These are phyloP conservation scores for Nematopogon swammerdamellus DNA, from an alignment of 2,888 invertebrate species.

Conservation along the genomic window DNA sequence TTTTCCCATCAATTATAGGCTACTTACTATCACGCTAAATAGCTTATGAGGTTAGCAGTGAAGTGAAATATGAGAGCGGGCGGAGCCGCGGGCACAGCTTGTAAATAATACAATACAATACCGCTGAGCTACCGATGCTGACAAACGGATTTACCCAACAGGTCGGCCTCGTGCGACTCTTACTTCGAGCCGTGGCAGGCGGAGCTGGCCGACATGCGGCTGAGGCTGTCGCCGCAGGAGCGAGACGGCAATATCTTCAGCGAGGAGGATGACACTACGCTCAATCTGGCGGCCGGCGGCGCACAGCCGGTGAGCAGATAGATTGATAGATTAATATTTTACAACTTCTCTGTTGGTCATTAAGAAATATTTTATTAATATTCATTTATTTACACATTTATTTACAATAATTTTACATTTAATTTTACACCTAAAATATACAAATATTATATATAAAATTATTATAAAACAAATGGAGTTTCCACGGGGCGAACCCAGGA, in stretches of 20 bases:
- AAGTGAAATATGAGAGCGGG: no score
- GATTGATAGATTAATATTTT: constrained; percentile 71
- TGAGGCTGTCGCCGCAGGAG: constrained; percentile 82
- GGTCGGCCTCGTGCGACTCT: constrained; percentile 89
- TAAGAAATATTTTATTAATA: not conserved
- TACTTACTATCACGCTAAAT: no score
- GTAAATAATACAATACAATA: no score
- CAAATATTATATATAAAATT: not conserved
- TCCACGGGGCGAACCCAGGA: not conserved
- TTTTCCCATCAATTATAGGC: no score
- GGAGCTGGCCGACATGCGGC: constrained; percentile 79
- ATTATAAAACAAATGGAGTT: no score
- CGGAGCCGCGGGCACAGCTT: no score
- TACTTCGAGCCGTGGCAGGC: constrained; percentile 82
- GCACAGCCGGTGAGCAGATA: constrained; percentile 69
- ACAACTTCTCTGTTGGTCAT: constrained; percentile 26
- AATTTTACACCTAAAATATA: no score
- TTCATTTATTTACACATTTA: no score
- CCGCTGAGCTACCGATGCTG: no score
- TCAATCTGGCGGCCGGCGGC: constrained; percentile 65
- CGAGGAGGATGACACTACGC: constrained; percentile 68
- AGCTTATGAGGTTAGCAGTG: no score
- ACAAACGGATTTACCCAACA: no score
- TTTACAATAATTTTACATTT: no score
- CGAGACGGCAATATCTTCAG: constrained; percentile 84